A percentile compares a stretch with the other conserved stretches of the same genome.
Conservation (phyloP, 2,888 invertebrate species). For the Thereva unica region DNA sequence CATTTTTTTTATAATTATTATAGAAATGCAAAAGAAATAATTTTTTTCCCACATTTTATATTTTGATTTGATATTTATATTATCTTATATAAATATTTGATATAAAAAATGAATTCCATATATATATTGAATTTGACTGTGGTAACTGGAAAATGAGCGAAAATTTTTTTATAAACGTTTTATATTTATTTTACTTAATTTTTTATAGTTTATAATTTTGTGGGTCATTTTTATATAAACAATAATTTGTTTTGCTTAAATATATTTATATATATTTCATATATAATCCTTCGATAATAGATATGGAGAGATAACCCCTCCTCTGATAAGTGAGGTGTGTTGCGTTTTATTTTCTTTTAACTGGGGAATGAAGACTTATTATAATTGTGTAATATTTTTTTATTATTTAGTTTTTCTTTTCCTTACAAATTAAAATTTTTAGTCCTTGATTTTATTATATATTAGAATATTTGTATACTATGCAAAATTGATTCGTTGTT, state of each 20-base stretch:
- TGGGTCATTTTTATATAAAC: constrained; percentile 8
- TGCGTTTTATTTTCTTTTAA: constrained; percentile 15
- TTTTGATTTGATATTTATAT: constrained; percentile 3
- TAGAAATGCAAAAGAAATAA: constrained; percentile 11
- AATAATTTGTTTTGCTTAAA: constrained; percentile 9
- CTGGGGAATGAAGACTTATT: constrained; percentile 21
- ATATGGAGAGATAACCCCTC: constrained; percentile 27
- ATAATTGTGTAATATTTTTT: constrained; percentile 11
- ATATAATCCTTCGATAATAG: constrained; percentile 6
- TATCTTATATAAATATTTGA: constrained; percentile 37
- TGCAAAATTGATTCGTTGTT: too few species aligned
- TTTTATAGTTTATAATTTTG: too few species aligned
- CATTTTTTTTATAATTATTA: constrained; percentile 26
- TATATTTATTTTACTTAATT: too few species aligned
- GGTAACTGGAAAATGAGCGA: too few species aligned
- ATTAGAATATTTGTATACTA: too few species aligned
- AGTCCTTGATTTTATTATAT: too few species aligned
- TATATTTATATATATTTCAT: constrained; percentile 21
- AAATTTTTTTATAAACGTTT: too few species aligned
- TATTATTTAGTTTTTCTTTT: constrained; percentile 1
- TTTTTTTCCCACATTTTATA: too few species aligned
- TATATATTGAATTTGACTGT: background rate
- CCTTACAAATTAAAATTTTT: too few species aligned
- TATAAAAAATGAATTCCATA: background rate
- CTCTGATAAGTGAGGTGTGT: constrained; percentile 37